These are phyloP conservation scores for Ia io DNA, from an alignment of 2,113 vertebrate species.

Conservation along the genomic window DNA sequence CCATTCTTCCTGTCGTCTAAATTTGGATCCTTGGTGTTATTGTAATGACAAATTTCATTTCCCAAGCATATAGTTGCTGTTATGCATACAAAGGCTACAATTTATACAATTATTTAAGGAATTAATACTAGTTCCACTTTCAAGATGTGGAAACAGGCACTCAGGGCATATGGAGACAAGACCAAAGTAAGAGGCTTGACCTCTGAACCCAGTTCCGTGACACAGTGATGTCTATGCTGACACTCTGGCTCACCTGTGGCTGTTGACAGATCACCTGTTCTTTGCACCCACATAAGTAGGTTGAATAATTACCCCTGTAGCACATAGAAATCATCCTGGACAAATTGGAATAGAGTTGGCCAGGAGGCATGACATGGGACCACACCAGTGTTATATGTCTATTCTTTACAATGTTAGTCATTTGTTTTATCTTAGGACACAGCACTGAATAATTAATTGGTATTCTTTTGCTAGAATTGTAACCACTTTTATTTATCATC, in stretches of 20 bases:
- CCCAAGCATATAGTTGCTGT: not conserved
- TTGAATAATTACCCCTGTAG: not conserved
- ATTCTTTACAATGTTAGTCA: not conserved
- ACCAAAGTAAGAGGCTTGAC: not conserved
- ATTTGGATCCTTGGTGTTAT: not conserved
- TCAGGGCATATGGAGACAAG: not conserved
- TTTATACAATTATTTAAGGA: not conserved
- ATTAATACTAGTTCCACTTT: not conserved
- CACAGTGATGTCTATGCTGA: not conserved
- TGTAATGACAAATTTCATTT: not conserved
- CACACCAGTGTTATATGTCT: fast-evolving
- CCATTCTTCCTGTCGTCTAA: not conserved
- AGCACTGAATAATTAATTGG: not conserved
- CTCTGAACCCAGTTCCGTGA: not conserved
- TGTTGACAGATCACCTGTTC: not conserved
- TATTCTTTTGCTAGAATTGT: not conserved
- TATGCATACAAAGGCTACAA: not conserved
- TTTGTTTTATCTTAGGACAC: not conserved
- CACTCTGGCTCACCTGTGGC: not conserved
- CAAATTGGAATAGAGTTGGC: not conserved
- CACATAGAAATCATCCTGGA: not conserved
- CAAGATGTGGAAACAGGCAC: not conserved
- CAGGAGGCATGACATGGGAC: not conserved
- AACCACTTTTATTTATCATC: not conserved
- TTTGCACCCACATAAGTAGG: not conserved